These are phyloP conservation scores for Cichladusa arquata DNA, from an alignment of 2,113 vertebrate genomes.

Conservation along the genomic window DNA sequence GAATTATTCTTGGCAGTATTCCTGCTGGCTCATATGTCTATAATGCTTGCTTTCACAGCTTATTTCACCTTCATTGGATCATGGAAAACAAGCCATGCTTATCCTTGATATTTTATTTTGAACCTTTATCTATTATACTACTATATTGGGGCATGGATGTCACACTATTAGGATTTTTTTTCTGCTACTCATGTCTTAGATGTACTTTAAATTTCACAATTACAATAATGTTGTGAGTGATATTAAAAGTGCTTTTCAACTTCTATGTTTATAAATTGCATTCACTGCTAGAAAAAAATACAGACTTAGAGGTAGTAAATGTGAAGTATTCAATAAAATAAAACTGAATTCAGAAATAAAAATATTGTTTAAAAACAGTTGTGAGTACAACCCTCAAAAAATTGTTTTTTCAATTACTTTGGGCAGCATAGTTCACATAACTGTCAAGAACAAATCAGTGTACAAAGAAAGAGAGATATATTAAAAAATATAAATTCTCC, in stretches of 20 bases:
- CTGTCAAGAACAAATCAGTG: not conserved
- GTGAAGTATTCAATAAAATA: not conserved
- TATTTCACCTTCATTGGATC: constrained; percentile 48
- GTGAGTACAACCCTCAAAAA: not conserved
- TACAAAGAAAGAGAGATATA: not conserved
- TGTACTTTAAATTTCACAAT: not conserved
- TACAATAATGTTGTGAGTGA: not conserved
- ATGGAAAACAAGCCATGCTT: not conserved
- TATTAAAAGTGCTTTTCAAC: not conserved
- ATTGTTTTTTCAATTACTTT: not conserved
- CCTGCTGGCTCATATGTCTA: constrained; percentile 18
- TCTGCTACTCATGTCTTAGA: not conserved
- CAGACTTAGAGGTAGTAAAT: not conserved
- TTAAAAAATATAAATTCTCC: not conserved
- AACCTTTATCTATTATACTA: not conserved
- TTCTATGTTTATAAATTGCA: not conserved
- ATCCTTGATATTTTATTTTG: not conserved
- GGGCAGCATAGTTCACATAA: not conserved
- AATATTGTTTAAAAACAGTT: not conserved
- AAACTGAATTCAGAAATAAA: not conserved
- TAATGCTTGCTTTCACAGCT: constrained; percentile 11
- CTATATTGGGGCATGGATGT: not conserved
- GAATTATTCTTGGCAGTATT: constrained; percentile 27
- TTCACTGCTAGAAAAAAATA: not conserved
- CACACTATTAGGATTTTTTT: not conserved